These are phyloP conservation scores for Fringilla coelebs DNA, from an alignment of 2,797 vertebrate species.

Conservation along the genomic window DNA sequence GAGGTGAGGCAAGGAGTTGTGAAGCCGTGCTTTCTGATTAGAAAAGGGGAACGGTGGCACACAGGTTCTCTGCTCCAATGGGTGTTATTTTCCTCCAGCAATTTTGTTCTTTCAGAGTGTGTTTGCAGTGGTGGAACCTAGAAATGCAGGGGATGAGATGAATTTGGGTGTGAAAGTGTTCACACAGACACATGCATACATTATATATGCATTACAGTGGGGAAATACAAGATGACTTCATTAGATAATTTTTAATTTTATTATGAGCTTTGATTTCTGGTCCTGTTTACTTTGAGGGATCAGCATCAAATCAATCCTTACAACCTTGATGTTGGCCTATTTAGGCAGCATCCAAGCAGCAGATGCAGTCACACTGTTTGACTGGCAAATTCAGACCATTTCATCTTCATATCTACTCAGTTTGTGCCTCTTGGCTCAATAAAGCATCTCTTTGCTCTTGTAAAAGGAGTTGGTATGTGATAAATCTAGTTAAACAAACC, in stretches of 20 bases:
- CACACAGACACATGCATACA: too few species aligned
- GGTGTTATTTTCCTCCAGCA: background rate
- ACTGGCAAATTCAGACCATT: constrained; percentile 31
- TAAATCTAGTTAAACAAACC: background rate
- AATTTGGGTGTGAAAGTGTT: background rate
- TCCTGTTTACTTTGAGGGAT: background rate
- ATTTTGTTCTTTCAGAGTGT: background rate
- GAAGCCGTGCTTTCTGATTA: background rate
- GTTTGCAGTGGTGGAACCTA: background rate
- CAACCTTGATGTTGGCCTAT: constrained; percentile 30
- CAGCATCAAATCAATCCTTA: background rate
- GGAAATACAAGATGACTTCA: background rate
- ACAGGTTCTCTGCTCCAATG: background rate
- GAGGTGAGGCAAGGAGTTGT: background rate
- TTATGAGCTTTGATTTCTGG: background rate
- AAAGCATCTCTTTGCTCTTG: background rate
- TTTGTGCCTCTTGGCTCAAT: background rate
- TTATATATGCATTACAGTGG: background rate
- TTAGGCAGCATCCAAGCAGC: constrained; percentile 7
- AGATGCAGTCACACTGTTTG: constrained; percentile 1
- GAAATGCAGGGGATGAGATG: background rate
- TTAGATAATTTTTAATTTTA: background rate
- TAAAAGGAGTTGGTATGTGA: background rate
- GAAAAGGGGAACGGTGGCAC: background rate
- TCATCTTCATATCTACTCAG: background rate